A percentile compares a stretch with the other conserved stretches of the same genome.
Evolutionary conservation across 37 sponge, comb jelly and placozoan species (phyloP).

Genomic region (Chondrosia reniformis): DNA sequence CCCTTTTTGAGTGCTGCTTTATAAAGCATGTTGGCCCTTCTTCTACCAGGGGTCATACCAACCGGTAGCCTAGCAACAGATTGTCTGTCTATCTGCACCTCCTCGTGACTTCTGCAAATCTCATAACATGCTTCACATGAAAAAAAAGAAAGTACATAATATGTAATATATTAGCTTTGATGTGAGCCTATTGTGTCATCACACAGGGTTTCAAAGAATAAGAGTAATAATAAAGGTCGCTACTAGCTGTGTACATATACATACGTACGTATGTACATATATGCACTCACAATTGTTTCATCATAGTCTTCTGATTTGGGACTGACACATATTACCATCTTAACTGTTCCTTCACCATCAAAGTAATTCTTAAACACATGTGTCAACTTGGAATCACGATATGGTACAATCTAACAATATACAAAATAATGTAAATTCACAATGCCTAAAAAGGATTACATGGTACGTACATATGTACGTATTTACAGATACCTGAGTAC

Average conservation of each 20-base stretch:
- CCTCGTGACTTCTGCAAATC: constrained; percentile 97
- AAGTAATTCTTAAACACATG: constrained; percentile 97
- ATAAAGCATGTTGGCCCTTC: constrained; percentile 79
- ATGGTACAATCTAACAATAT: constrained; percentile 95
- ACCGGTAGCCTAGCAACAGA: constrained; percentile 32
- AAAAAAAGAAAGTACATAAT: background rate
- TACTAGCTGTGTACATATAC: constrained; percentile 8
- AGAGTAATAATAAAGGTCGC: background rate
- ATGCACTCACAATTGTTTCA: constrained; percentile 85
- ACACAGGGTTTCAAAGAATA: too few relatives aligned
- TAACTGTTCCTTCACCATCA: constrained; percentile 95
- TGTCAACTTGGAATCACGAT: constrained; percentile 96
- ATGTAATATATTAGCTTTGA: background rate
- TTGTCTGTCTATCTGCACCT: constrained; percentile 83
- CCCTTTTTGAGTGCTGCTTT: constrained; percentile 67
- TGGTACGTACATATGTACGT: constrained; percentile 2
- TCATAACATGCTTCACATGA: constrained; percentile 98
- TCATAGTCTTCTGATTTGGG: constrained; percentile 90
- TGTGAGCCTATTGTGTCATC: too few relatives aligned
- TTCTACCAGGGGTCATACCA: constrained; percentile 79
- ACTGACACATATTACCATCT: constrained; percentile 93
- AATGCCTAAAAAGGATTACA: too few relatives aligned
- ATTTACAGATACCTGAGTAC: too few relatives aligned
- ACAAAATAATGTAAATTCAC: too few relatives aligned
- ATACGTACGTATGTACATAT: background rate